These are phyloP conservation scores for Colaptes auratus DNA, from an alignment of 2,113 vertebrate species.

Conservation along the genomic window DNA sequence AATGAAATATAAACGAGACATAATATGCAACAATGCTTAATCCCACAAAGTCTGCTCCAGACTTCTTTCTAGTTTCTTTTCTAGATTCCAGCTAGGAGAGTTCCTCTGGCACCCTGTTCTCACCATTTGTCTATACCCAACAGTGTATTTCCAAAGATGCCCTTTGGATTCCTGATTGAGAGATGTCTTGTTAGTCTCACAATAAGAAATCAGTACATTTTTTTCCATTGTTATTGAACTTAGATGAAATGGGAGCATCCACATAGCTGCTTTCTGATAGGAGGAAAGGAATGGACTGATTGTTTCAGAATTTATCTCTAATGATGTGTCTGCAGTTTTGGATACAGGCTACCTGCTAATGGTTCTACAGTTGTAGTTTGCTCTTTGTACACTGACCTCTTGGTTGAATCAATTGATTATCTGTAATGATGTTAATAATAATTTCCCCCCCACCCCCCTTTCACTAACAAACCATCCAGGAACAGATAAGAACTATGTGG, in stretches of 20 bases:
- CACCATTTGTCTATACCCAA: neutral
- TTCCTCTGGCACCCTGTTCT: neutral
- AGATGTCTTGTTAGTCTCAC: rapidly evolving
- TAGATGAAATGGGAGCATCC: neutral
- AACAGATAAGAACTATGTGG: neutral
- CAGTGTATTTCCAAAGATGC: neutral
- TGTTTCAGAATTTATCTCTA: neutral
- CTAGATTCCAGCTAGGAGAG: neutral
- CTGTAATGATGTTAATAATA: neutral
- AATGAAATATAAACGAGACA: neutral
- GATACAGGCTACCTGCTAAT: neutral
- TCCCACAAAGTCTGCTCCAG: neutral
- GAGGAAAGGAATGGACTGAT: rapidly evolving
- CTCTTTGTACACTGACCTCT: neutral
- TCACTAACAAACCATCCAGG: neutral
- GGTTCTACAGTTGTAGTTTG: neutral
- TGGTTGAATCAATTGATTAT: rapidly evolving
- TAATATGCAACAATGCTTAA: neutral
- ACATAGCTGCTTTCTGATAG: neutral
- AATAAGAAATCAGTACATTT: neutral
- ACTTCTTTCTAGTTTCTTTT: neutral
- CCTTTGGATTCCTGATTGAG: neutral
- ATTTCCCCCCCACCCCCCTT: too few relatives aligned
- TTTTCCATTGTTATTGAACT: neutral
- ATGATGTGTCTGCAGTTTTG: neutral